A percentile compares a stretch with the other conserved stretches of the same genome.
These are phyloP conservation scores for Metopia argyrocephala DNA, from an alignment of 2,888 invertebrate species.

Conservation along the genomic window DNA sequence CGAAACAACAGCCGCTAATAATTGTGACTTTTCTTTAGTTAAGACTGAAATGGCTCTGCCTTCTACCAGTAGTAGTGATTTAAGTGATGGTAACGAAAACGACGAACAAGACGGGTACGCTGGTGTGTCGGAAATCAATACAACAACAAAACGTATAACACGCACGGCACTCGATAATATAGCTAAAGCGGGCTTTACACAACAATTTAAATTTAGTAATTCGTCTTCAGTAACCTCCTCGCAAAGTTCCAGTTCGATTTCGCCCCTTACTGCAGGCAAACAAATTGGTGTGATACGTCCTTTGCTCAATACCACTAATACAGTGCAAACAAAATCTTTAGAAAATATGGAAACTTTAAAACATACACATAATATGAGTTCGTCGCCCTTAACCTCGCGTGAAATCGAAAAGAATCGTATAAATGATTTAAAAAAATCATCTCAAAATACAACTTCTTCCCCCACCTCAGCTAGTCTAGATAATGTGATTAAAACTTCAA, in stretches of 20 bases:
- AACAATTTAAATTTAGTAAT: slow-evolving; percentile 79
- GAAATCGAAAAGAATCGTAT: slow-evolving; percentile 85
- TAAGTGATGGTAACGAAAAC: slow-evolving; percentile 66
- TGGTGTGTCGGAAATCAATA: slow-evolving; percentile 55
- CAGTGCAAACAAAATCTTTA: slow-evolving; percentile 24
- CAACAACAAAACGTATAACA: slow-evolving; percentile 77
- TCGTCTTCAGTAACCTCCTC: slow-evolving; percentile 68
- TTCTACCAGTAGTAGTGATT: slow-evolving; percentile 68
- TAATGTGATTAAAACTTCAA: slow-evolving; percentile 71
- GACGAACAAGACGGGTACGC: slow-evolving; percentile 73
- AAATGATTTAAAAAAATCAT: slow-evolving; percentile 82
- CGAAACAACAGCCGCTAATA: slow-evolving; percentile 66
- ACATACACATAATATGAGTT: slow-evolving; percentile 27
- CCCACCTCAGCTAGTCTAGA: slow-evolving; percentile 71
- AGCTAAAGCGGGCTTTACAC: slow-evolving; percentile 83
- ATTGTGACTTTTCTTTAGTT: slow-evolving; percentile 39
- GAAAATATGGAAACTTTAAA: slow-evolving; percentile 65
- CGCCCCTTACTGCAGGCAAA: slow-evolving; percentile 68
- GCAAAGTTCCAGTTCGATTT: neutral
- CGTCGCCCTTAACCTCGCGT: slow-evolving; percentile 80
- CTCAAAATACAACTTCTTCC: slow-evolving; percentile 50
- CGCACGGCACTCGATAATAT: slow-evolving; percentile 84
- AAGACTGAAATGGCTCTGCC: slow-evolving; percentile 62
- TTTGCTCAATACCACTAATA: slow-evolving; percentile 66
- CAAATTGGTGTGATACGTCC: slow-evolving; percentile 82